Conservation (phyloP, 2,797 vertebrate genomes). For the Benthosema pterotum region DNA sequence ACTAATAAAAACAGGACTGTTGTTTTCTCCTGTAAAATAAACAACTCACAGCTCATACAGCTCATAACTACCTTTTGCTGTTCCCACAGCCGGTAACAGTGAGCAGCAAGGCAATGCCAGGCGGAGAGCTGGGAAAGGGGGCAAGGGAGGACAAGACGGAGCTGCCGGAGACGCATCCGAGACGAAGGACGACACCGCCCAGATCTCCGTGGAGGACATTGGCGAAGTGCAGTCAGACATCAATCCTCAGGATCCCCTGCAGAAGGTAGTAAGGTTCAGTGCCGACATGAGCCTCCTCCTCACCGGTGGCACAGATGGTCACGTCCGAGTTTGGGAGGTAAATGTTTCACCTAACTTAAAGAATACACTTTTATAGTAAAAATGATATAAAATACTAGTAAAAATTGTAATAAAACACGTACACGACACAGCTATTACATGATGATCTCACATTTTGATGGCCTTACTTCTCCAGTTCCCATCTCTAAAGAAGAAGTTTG, state of each 20-base stretch:
- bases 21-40: too few relatives aligned
- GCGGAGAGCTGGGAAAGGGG: conserved; percentile 67
- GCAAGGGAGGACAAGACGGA: conserved; percentile 43
- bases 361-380: not conserved
- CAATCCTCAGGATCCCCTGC: conserved; percentile 86
- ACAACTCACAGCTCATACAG: not conserved
- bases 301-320: conserved; percentile 90
- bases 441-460: not conserved
- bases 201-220: conserved; percentile 80
- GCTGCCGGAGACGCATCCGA: conserved; percentile 28
- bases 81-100: conserved; percentile 34
- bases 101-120: conserved; percentile 66
- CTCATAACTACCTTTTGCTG: not conserved
- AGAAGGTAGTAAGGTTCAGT: conserved; percentile 92
- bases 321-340: conserved; percentile 93
- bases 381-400: too few relatives aligned
- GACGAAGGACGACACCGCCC: conserved; percentile 68
- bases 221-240: conserved; percentile 87
- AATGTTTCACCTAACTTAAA: conserved; percentile 12
- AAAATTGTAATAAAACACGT: too few relatives aligned
- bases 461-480: conserved; percentile 82
- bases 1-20: too few relatives aligned
- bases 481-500: conserved; percentile 87
- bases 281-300: conserved; percentile 83
- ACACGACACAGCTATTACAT: not conserved